Conservation (phyloP, 2,113 vertebrate genomes). For the Rhadina sibilatrix region DNA sequence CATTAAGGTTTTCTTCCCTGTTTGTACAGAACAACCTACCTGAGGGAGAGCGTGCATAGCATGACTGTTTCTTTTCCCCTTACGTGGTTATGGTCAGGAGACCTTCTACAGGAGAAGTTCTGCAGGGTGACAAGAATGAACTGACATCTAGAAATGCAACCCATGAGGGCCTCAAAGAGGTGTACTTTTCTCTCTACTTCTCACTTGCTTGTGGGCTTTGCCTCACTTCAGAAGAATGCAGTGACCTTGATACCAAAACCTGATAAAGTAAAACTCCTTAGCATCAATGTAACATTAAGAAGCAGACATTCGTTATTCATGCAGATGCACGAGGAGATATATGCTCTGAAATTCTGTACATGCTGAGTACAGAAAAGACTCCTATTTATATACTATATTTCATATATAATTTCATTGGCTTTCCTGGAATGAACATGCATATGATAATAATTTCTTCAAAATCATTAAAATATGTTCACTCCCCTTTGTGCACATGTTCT, state of each 20-base stretch:
- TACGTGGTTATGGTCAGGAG: background rate
- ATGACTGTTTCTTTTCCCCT: background rate
- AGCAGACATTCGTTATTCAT: background rate
- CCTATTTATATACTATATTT: background rate
- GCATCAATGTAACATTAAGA: background rate
- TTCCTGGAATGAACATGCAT: background rate
- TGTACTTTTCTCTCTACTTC: background rate
- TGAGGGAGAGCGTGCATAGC: fast-evolving
- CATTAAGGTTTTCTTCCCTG: background rate
- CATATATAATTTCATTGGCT: background rate
- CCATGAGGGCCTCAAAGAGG: background rate
- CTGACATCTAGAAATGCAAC: background rate
- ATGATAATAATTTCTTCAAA: background rate
- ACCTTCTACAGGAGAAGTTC: background rate
- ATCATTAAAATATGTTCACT: background rate
- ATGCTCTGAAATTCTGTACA: background rate
- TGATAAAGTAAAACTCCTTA: background rate
- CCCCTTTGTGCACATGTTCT: background rate
- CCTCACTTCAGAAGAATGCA: background rate
- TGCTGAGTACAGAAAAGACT: background rate
- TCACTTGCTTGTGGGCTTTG: background rate
- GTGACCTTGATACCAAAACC: background rate
- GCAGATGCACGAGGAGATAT: background rate
- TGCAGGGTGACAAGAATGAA: background rate
- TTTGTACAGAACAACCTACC: background rate